Evolutionary conservation across 2,888 invertebrate species (phyloP).

Genomic region (Drosophila kanekoi): DNA sequence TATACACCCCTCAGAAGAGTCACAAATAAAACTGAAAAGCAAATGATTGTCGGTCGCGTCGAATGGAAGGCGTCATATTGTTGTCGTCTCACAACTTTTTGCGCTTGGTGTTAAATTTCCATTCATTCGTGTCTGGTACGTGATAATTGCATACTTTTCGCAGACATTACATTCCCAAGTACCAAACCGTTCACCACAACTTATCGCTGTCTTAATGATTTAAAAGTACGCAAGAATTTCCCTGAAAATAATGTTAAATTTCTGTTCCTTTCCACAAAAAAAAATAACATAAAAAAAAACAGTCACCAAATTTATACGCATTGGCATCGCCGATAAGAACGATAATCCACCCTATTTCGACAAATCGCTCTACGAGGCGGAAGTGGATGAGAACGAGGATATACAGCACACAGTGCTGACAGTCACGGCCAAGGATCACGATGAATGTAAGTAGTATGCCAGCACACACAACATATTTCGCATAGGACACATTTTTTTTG

Average conservation of each 20-base stretch:
- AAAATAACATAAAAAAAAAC: conserved; percentile 71
- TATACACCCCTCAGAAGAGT: conserved; percentile 15
- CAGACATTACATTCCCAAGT: conserved; percentile 7
- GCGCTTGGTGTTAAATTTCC: conserved; percentile 44
- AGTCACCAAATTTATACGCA: conserved; percentile 99
- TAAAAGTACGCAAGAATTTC: conserved; percentile 40
- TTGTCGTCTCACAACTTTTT: conserved; percentile 60
- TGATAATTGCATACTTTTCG: conserved; percentile 70
- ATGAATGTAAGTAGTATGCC: conserved; percentile 94
- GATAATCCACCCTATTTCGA: conserved; percentile 99
- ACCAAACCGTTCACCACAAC: conserved; percentile 20
- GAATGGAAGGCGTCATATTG: conserved; percentile 60
- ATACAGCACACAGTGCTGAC: conserved; percentile 98
- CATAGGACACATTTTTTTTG: not conserved
- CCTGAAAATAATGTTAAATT: conserved; percentile 26
- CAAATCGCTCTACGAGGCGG: conserved; percentile 97
- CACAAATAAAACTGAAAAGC: conserved; percentile 15
- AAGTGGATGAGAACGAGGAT: conserved; percentile 99
- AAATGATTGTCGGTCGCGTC: conserved; percentile 50
- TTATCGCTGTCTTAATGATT: conserved; percentile 10
- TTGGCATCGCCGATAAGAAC: conserved; percentile 99
- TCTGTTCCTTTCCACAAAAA: not conserved
- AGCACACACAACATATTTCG: not conserved
- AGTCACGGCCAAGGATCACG: conserved; percentile 99
- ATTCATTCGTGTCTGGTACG: conserved; percentile 60